phyloP scores from a whole-genome alignment of 2,797 vertebrate genomes.

The Synaphobranchus kaupii region DNA sequence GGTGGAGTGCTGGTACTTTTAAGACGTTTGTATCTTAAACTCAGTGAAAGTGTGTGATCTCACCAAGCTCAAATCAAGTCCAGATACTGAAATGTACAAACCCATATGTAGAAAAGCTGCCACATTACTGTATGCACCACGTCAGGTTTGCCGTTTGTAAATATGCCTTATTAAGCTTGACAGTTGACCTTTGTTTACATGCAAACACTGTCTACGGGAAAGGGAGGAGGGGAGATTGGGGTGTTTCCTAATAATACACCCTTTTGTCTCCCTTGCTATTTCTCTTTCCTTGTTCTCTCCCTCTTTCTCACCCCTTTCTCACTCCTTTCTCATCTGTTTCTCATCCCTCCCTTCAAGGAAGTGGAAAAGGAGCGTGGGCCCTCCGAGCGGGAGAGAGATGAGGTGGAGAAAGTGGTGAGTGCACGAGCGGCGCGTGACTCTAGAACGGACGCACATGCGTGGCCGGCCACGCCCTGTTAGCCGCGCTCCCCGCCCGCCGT shows the following conservation, averaged over 20 bases:
- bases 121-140: not conserved
- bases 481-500: not conserved
- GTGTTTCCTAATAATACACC: not conserved
- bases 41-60: no score
- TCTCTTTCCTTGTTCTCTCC: no score
- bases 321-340: not conserved
- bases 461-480: no score
- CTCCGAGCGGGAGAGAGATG: constrained; percentile 87
- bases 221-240: not conserved
- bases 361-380: constrained; percentile 87
- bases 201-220: not conserved
- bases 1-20: no score
- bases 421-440: not conserved
- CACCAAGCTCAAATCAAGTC: no score
- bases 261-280: no score
- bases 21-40: no score
- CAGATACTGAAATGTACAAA: no score
- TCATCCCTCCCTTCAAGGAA: constrained; percentile 70
- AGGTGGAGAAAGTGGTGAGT: constrained; percentile 91
- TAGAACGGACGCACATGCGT: not conserved
- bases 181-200: not conserved
- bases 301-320: not conserved
- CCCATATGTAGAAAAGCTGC: no score
- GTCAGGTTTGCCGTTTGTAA: not conserved
- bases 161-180: not conserved